phyloP scores from a whole-genome alignment of 2,113 vertebrate species.

The Zingel zingel region DNA sequence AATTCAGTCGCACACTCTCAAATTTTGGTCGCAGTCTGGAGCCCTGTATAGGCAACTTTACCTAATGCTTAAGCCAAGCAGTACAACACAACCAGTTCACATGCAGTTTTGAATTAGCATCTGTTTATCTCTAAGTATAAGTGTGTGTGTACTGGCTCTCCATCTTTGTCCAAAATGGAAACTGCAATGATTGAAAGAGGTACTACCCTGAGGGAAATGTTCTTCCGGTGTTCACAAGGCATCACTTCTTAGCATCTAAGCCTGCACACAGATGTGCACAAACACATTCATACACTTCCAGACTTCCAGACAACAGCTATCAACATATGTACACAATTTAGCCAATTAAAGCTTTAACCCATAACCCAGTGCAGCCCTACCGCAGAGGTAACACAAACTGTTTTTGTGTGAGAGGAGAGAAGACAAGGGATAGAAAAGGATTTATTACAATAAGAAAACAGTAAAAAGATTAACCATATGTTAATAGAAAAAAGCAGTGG shows the following conservation, averaged over 20 bases:
- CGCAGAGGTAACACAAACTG: slow-evolving; percentile 56
- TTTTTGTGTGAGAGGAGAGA: slow-evolving; percentile 44
- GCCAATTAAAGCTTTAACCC: slow-evolving; percentile 67
- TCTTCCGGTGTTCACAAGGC: slow-evolving; percentile 70
- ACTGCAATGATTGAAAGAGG: slow-evolving; percentile 58
- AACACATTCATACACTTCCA: background rate
- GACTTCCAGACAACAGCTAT: slow-evolving; percentile 47
- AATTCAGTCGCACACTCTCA: no score
- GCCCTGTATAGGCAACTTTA: background rate
- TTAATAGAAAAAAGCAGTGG: slow-evolving; percentile 22
- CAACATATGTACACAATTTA: slow-evolving; percentile 78
- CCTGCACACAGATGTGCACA: slow-evolving; percentile 44
- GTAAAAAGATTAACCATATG: background rate
- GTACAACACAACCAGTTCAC: background rate
- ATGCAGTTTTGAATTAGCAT: slow-evolving; percentile 43
- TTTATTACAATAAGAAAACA: background rate
- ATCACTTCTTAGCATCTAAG: slow-evolving; percentile 66
- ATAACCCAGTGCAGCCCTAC: slow-evolving; percentile 48
- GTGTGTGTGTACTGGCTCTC: slow-evolving; percentile 7
- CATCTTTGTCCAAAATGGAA: slow-evolving; percentile 60
- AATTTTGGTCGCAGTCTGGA: no score
- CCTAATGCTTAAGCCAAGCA: background rate
- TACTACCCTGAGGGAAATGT: slow-evolving; percentile 50
- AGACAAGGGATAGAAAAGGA: slow-evolving; percentile 14
- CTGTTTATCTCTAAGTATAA: slow-evolving; percentile 32